Base-by-base conservation (phyloP, 1,140 invertebrate genomes). In the Drosophila tani region DNA sequence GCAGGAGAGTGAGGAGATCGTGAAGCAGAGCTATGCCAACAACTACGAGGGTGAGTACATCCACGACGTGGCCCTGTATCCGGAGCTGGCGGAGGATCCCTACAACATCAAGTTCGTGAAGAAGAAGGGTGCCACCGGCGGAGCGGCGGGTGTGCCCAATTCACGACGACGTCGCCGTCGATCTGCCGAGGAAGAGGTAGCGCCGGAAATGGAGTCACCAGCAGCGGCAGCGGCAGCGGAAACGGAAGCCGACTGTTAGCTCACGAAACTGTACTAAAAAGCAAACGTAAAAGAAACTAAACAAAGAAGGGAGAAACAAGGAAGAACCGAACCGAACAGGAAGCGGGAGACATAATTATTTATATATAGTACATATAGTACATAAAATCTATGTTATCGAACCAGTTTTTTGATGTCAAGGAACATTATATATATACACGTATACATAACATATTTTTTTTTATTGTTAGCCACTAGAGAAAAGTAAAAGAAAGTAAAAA, bases 11-110 rank as follows among this genome's bases (percentile, higher is more conserved):
- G 98, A 99, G 66, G 97, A 98, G 92, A 96, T 98, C 27, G 93
- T 97, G 63, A 98, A 98, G 82, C 94, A 95, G 57, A 97, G 97
- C 14, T 96, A 95, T 80, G 96, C 96, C 14, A 94, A 95, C 5
- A 96, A 96, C 77, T 99, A 98, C 93, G 96, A 98, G 83, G 97
- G 96, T 53, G 96, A 98, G 83, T 98, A 98, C 93, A 96, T 98
- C 66, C 97, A 98, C 92, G 97, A 98, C 87, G 96, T 98, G 17
- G 95, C 96, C 79, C 93, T 96, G 17, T 99, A 98, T 94, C 98
- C 98, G 0, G 97, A 99, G 91, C 94, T 99, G 14, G 97, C 98
- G 14, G 98, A 99, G 93, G 98, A 99, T 94, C 98, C 98, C 3
- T 98, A 97, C 93, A 99, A 99, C 94, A 96, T 99, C 58, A 95